Base-by-base conservation (phyloP, 2,113 vertebrate species). In the Plotosus lineatus region DNA sequence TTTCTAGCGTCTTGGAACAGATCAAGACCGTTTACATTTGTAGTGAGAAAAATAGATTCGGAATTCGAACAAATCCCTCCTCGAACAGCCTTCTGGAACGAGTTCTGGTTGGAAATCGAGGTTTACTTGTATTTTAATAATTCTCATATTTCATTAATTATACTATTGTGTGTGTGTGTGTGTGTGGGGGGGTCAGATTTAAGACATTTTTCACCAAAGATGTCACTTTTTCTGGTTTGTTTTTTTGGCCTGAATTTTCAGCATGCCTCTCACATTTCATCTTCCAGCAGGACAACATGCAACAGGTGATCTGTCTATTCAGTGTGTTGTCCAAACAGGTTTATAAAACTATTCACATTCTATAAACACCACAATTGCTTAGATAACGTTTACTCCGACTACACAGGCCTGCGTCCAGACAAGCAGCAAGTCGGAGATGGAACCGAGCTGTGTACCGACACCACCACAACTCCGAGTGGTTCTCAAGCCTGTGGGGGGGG, bases 401-500 rank as follows among this genome's bases (percentile, higher is more conserved):
- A 60, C n/a, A 80, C 50, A 74, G 42, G 74, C 63, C 61, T 78
- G 73, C 31, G 48, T 23, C 58, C 23, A 80, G 63, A 58, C 12
- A 72, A 8, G 3, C 36, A 21, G 23, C 0, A 73, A 48, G 44
- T 3, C 53, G 23, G 2, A 17, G 51, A n/a, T 50, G 44, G 7
- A 65, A 50, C 76, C 77, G 77, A 55, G 51, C 65, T 46, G 7
- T 4, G 38, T 26, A 74, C 81, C 73, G 71, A 79, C 55, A 36
- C 19, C 42, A 31, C 68, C 33, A 42, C 0, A 12, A 79, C 68
- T 68, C 80, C 58, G 79, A 75, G 85, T 78, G 78, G 77, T 63
- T 75, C 78, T 82, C 55, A 83, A 85, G 85, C 86, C 78, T 86
- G 82, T 87, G 84, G 87, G 86, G 58, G 21, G 77, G 66, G 74